Base-by-base conservation (phyloP, 2,888 invertebrate species). In the Panzeria rudis region DNA sequence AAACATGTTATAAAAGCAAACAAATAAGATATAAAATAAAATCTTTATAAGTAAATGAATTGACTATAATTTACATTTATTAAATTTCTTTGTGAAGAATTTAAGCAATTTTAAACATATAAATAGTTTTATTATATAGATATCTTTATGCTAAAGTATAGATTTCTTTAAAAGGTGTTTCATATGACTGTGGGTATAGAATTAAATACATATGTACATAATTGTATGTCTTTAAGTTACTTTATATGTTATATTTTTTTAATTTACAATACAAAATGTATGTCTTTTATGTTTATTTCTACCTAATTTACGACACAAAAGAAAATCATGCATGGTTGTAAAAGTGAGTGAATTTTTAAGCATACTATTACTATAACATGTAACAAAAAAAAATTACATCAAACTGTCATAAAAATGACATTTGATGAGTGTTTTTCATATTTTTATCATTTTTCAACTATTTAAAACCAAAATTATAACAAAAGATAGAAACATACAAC, bases 391-490 rank as follows among this genome's bases (percentile, higher is more conserved):
- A n/a, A n/a, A n/a, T 81, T 73, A 81, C 81, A 84, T 68, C 68
- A 84, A 85, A 86, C 87, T 87, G 86, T 88, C 87, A 87, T 77
- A 81, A 85, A 84, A 76, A 71, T 88, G 88, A 87, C 88, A 87
- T 87, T 86, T 87, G 87, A 87, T 88, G 87, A 87, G 86, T 87
- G 83, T 84, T 86, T 71, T 76, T 82, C 64, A 80, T 79, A 73
- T 73, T 68, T 84, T 84, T 23, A 84, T 68, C 50, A 82, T 86
- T 86, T 86, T 86, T 84, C 64, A 78, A 81, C 44, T 86, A 86
- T 83, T 87, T 87, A 76, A 79, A 72, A 77, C 47, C 47, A 15
- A 76, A 80, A 41, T 61, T 75, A 20, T 69, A 59, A 72, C 59
- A 62, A 79, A 72, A 59, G 52, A 54, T 35, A 35, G 3, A 29